phyloP scores from a whole-genome alignment of 2,797 vertebrate species.

The Arremon brunneinucha region DNA sequence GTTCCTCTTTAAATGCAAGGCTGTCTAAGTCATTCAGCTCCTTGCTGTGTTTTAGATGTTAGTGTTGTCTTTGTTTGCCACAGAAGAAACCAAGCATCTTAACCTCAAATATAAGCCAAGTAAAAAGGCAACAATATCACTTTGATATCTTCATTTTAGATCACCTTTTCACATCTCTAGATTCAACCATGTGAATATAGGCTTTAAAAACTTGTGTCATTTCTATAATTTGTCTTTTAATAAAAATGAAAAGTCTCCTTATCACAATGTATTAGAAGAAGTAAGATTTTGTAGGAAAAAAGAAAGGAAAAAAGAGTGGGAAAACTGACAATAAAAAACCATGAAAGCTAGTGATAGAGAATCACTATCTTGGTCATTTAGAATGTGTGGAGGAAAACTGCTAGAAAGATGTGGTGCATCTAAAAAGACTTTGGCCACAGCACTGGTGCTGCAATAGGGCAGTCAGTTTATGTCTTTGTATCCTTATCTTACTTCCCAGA shows the following conservation, averaged over 20 bases:
- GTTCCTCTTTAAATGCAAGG: background rate
- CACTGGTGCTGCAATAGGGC: background rate
- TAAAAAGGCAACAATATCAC: background rate
- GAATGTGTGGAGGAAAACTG: background rate
- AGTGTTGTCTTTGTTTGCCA: background rate
- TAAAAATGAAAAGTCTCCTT: background rate
- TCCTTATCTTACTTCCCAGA: background rate
- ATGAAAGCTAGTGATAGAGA: background rate
- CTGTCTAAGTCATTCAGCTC: background rate
- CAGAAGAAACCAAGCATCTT: background rate
- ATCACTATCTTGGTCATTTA: background rate
- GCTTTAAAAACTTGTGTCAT: background rate
- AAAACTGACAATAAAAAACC: background rate
- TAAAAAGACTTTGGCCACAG: background rate
- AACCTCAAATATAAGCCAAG: background rate
- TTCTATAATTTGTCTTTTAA: background rate
- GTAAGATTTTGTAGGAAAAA: background rate
- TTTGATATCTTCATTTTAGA: background rate
- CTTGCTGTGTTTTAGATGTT: background rate
- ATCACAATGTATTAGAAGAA: background rate
- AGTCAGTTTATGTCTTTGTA: background rate
- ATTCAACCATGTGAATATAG: background rate
- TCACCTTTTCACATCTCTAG: background rate
- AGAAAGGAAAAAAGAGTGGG: rapidly evolving
- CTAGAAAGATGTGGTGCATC: background rate